Evolutionary conservation across 2,888 invertebrate species (phyloP), one percentile per base, ranked within the genome.

Genomic region (Panzeria rudis): DNA sequence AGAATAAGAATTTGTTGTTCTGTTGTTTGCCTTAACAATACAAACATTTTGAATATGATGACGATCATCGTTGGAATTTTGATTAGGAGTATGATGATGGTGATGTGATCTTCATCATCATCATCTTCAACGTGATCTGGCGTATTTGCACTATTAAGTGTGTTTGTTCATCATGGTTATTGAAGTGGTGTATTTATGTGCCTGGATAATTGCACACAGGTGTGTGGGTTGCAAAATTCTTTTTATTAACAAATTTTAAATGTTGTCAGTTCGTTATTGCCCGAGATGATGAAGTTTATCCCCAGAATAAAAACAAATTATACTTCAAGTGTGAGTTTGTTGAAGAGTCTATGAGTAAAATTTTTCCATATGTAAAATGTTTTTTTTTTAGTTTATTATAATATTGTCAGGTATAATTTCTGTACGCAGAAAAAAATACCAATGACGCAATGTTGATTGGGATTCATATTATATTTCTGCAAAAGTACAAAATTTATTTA

Each of bases 151-250:
- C 62, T 41, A 32, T 75, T 64, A 38, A 41, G 41, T 13, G 13
- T 2, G 8, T n/a, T n/a, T n/a, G n/a, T 56, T 8, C 25, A 44
- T 32, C 47, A 23, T 50, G 20, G n/a, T 9, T 50, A 73, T n/a
- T 75, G 69, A 56, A 62, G 71, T n/a, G n/a, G n/a, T 80, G 61
- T 35, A 76, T 64, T 76, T 61, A 35, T 62, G 47, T 52, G 75
- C 13, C 61, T 35, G 35, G 25, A 64, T 82, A 85, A 85, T 85
- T 85, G 75, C 78, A 79, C 78, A 79, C 78, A 82, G 82, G 75
- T 85, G 82, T 85, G 85, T 85, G 85, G 85, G 85, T 82, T 85
- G 85, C 11, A 59, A 69, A 79, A 38, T 52, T 79, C 59, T 71
- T 76, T 71, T 75, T 75, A 75, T 71, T 50, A 84, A 35, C 35